phyloP scores from a whole-genome alignment of 35 echinoderm and acorn worm genomes.

The Ptychodera flava region DNA sequence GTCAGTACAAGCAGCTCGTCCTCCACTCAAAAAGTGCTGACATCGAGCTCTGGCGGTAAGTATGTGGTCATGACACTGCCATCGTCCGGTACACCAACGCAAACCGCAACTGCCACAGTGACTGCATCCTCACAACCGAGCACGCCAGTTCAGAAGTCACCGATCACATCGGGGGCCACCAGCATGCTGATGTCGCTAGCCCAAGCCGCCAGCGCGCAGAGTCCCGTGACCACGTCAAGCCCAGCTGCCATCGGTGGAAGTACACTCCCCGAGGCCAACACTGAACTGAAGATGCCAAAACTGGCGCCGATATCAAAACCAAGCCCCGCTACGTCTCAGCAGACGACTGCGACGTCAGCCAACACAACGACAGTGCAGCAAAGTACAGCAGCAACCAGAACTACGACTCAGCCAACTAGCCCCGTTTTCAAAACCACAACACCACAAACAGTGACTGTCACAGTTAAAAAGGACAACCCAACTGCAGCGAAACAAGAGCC shows the following conservation, averaged over 20 bases:
- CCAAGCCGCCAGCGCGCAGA: conserved; percentile 85
- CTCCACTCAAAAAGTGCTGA: neutral
- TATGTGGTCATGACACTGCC: neutral
- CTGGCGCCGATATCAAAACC: neutral
- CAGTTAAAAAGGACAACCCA: too few relatives aligned
- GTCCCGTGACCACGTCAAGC: neutral
- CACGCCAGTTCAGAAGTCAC: neutral
- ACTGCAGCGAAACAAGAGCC: too few relatives aligned
- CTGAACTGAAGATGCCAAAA: neutral
- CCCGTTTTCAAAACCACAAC: too few relatives aligned
- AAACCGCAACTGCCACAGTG: neutral
- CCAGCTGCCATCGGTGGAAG: neutral
- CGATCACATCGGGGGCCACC: conserved; percentile 15
- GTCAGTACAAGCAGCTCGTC: neutral
- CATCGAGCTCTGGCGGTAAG: neutral
- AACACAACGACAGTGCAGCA: too few relatives aligned
- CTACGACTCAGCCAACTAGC: too few relatives aligned
- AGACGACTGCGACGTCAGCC: neutral
- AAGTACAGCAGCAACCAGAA: too few relatives aligned
- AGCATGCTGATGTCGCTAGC: conserved; percentile 96
- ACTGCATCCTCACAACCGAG: neutral
- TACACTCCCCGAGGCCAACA: neutral
- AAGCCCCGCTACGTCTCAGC: neutral
- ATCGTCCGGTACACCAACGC: neutral
- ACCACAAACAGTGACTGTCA: too few relatives aligned